Percentiles rank a stretch among this genome's conserved stretches.
These are phyloP conservation scores for Zaprionus camerounensis DNA, from an alignment of 1,140 invertebrate genomes.

Conservation along the genomic window DNA sequence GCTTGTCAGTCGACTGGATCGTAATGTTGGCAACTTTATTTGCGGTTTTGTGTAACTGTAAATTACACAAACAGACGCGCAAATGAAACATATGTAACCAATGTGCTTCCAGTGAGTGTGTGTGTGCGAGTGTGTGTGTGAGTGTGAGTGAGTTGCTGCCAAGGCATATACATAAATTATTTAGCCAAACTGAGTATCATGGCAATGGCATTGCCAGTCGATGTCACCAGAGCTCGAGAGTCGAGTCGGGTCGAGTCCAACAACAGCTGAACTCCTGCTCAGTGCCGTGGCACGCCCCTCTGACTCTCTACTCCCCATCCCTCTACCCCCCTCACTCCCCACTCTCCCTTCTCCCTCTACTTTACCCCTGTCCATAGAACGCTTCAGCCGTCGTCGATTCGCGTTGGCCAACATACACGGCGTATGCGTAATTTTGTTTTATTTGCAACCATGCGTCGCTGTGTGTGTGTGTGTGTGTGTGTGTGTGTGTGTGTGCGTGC, in stretches of 20 bases:
- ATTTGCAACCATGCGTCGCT: slow-evolving; percentile 23
- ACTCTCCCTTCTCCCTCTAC: not conserved
- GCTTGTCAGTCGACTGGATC: slow-evolving; percentile 28
- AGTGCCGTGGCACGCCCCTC: not conserved
- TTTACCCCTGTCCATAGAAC: not conserved
- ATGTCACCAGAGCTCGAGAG: slow-evolving; percentile 60
- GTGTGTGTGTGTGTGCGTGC: slow-evolving; percentile 17
- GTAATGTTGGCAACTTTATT: slow-evolving; percentile 79
- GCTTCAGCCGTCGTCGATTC: not conserved
- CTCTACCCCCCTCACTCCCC: not conserved
- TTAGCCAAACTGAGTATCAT: slow-evolving; percentile 78
- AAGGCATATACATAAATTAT: slow-evolving; percentile 78
- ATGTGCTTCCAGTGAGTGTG: slow-evolving; percentile 17
- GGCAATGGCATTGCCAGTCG: slow-evolving; percentile 73
- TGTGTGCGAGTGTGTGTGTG: not conserved
- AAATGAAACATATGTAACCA: slow-evolving; percentile 77
- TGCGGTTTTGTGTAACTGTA: slow-evolving; percentile 79
- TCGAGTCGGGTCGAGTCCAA: slow-evolving; percentile 15
- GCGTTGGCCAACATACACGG: slow-evolving; percentile 51
- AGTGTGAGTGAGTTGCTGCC: slow-evolving; percentile 58
- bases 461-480: slow-evolving; percentile 25
- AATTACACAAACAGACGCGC: slow-evolving; percentile 78
- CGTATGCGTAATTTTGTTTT: slow-evolving; percentile 73
- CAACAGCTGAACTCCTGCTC: slow-evolving; percentile 5
- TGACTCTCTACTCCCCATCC: not conserved